These are phyloP conservation scores for Malurus leucopterus DNA, from an alignment of 2,797 vertebrate species.

Conservation along the genomic window DNA sequence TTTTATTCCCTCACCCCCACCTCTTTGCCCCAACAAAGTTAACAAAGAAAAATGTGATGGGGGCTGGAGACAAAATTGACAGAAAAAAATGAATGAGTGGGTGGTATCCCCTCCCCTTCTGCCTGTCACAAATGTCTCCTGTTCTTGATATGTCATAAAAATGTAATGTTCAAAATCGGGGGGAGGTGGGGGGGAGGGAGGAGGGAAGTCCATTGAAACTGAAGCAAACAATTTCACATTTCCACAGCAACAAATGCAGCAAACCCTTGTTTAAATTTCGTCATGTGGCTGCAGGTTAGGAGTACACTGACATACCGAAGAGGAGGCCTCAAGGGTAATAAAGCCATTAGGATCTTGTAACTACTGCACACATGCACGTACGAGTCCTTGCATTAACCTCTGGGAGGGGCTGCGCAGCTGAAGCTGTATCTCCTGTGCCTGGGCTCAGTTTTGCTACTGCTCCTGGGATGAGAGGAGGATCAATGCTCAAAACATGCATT, in stretches of 20 bases:
- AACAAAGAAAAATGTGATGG: not conserved
- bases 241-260: not conserved
- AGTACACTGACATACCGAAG: not conserved
- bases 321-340: not conserved
- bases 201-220: not conserved
- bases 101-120: not conserved
- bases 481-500: not conserved
- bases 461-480: not conserved
- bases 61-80: not conserved
- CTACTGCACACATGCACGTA: not conserved
- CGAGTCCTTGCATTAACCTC: not conserved
- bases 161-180: not conserved
- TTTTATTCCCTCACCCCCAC: not conserved
- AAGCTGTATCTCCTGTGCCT: not conserved
- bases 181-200: fast-evolving
- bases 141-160: not conserved
- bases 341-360: not conserved
- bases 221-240: not conserved
- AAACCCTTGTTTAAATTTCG: conserved; percentile 7
- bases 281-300: conserved; percentile 19
- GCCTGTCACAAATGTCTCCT: not conserved
- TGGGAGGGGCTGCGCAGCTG: not conserved
- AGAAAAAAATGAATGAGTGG: not conserved
- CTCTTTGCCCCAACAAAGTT: not conserved
- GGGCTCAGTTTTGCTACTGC: not conserved